Evolutionary conservation across 2,797 vertebrate genomes (phyloP), one percentile per base, ranked within the genome.

Genomic region (Brotula barbata): DNA sequence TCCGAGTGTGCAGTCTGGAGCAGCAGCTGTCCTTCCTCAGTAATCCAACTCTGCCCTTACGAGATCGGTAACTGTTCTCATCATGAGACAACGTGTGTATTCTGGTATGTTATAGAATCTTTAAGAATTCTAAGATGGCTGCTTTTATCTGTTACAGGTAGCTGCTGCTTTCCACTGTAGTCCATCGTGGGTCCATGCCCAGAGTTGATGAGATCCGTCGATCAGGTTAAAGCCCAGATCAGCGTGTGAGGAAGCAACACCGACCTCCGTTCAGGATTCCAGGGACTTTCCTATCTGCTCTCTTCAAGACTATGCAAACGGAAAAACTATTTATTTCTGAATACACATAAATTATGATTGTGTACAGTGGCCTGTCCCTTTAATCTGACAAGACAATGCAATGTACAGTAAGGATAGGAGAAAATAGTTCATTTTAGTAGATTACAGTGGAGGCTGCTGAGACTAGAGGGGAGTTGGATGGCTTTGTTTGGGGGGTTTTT

Each of bases 1-100:
- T 96, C 72, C 92, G 95, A n/a, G 96, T 98, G 73, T 98, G 94
- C 85, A 93, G 89, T 59, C 89, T 98, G 89, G 96, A 98, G 82
- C 94, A 96, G 83, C 94, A 96, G 80, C 88, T 98, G 49, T 93
- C 93, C 62, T 93, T 94, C 71, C 90, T 93, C 66, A 89, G 83
- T 68, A 90, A 91, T 60, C 89, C 91, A 12, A 78, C 82, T 1
- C 73, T 90, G 73, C 87, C 89, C 43, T 78, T 90, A 53, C 87
- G 87, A 77, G 89, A 92, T 83, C 96, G 93, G 94, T 95, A 82
- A 83, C 1, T 16, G 10, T 4, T 13, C 14, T 23, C 28, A 43
- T 17, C 44, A 1, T 22, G 34, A 10, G 13, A 14, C 6, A 3
- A 36, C 4, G 16, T 46, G 40, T 41, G 1, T 19, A 0, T 10